A percentile compares a stretch with the other conserved stretches of the same genome.
Conservation (phyloP, 2,888 invertebrate species). For the Aleiodes testaceus region DNA sequence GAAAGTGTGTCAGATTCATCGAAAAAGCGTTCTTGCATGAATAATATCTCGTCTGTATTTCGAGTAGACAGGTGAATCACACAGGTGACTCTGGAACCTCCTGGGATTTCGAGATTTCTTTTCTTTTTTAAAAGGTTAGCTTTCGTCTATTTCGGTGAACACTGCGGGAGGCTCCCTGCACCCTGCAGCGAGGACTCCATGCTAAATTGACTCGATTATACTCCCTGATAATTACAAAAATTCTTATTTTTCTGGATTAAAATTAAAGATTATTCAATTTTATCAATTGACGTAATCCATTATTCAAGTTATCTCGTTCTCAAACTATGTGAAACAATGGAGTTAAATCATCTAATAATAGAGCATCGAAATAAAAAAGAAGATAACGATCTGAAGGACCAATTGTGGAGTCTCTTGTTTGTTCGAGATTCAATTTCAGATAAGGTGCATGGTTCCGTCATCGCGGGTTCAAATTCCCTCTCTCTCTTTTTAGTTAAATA, state of each 20-base stretch:
- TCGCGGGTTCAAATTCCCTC: conserved; percentile 33
- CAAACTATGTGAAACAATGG: conserved; percentile 12
- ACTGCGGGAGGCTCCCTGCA: conserved; percentile 61
- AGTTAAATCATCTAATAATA: conserved; percentile 27
- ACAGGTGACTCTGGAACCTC: conserved; percentile 48
- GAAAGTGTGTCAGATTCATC: not conserved
- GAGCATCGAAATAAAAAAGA: not conserved
- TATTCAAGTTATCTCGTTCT: not conserved
- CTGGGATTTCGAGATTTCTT: conserved; percentile 33
- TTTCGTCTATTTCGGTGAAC: conserved; percentile 38
- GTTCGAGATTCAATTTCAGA: conserved; percentile 60
- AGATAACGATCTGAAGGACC: conserved; percentile 23
- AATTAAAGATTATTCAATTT: no score
- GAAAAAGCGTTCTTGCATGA: not conserved
- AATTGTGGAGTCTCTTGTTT: conserved; percentile 48
- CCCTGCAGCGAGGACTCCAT: conserved; percentile 60
- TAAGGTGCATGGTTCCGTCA: conserved; percentile 49
- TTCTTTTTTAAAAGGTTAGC: conserved; percentile 31
- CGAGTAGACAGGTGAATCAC: conserved; percentile 50
- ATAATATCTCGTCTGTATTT: not conserved
- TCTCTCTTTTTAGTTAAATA: conserved; percentile 27
- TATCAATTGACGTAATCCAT: no score
- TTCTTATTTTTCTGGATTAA: conserved; percentile 47
- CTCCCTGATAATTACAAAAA: conserved; percentile 12
- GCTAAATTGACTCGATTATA: conserved; percentile 64